Evolutionary conservation across 1,140 invertebrate species (phyloP).

Genomic region (Drosophila hydei): DNA sequence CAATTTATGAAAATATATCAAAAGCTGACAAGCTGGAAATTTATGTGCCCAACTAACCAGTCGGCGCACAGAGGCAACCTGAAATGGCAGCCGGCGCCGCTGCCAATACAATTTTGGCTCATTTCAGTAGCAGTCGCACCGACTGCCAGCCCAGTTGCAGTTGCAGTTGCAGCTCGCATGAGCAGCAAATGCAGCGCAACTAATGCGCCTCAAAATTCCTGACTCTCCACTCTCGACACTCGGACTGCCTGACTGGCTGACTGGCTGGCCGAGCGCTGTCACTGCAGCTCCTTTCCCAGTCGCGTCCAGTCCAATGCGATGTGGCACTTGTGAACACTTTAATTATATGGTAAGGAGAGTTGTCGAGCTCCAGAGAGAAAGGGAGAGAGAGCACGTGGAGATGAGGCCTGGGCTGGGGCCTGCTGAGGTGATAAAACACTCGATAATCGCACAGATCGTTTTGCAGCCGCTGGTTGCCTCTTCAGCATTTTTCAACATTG

Average conservation of each 20-base stretch:
- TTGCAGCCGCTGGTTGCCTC: constrained; percentile 68
- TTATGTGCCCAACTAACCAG: constrained; percentile 66
- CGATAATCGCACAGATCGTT: constrained; percentile 82
- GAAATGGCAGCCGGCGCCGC: constrained; percentile 60
- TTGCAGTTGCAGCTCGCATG: constrained; percentile 63
- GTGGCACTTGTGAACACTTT: constrained; percentile 82
- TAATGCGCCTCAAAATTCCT: constrained; percentile 80
- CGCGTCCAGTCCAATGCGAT: constrained; percentile 56
- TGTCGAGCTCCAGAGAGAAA: neutral
- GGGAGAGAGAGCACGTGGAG: neutral
- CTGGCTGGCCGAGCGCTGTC: constrained; percentile 51
- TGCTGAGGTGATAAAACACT: constrained; percentile 80
- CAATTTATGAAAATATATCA: constrained; percentile 83
- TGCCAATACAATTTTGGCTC: constrained; percentile 58
- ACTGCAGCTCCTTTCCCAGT: constrained; percentile 44
- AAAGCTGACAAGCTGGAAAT: constrained; percentile 82
- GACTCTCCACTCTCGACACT: constrained; percentile 31
- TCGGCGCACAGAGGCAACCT: constrained; percentile 44
- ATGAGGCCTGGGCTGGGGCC: constrained; percentile 2
- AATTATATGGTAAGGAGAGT: constrained; percentile 61
- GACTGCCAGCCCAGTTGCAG: constrained; percentile 20
- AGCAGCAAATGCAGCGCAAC: constrained; percentile 82
- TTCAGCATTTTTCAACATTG: constrained; percentile 62
- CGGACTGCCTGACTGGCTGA: constrained; percentile 6
- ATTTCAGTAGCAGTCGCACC: constrained; percentile 37